Evolutionary conservation across 2,888 invertebrate genomes (phyloP).

Genomic region (Tetrapedia diversipes): DNA sequence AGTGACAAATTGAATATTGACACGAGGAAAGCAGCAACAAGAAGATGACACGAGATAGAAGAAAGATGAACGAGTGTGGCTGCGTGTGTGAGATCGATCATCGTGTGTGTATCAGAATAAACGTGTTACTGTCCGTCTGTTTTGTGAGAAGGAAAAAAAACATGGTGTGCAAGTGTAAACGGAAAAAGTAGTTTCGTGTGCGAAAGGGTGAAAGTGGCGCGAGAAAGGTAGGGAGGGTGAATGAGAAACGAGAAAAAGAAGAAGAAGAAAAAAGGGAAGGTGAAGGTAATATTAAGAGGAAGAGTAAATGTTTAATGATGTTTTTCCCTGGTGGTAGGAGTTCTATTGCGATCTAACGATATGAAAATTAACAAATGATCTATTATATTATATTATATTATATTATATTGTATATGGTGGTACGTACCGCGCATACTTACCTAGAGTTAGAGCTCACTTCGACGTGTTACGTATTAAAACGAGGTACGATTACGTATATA

Average conservation of each 20-base stretch:
- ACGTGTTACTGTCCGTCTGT: background rate
- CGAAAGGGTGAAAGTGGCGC: background rate
- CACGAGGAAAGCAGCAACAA: slow-evolving; percentile 61
- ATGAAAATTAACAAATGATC: slow-evolving; percentile 75
- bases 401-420: slow-evolving; percentile 64
- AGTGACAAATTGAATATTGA: slow-evolving; percentile 74
- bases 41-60: slow-evolving; percentile 55
- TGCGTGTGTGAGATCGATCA: background rate
- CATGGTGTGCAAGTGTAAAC: background rate
- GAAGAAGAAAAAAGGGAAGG: slow-evolving; percentile 34
- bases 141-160: background rate
- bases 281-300: slow-evolving; percentile 67
- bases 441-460: slow-evolving; percentile 58
- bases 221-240: too few species aligned
- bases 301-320: slow-evolving; percentile 80
- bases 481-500: slow-evolving; percentile 54
- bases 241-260: background rate
- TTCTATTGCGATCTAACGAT: slow-evolving; percentile 64
- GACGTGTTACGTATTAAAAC: slow-evolving; percentile 58
- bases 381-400: slow-evolving; percentile 47
- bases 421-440: slow-evolving; percentile 67
- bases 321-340: slow-evolving; percentile 80
- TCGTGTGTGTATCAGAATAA: background rate
- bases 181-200: slow-evolving; percentile 38
- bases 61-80: slow-evolving; percentile 5